Evolutionary conservation across 2,797 vertebrate genomes (phyloP).

Genomic region (Micropoecilia bifurca): DNA sequence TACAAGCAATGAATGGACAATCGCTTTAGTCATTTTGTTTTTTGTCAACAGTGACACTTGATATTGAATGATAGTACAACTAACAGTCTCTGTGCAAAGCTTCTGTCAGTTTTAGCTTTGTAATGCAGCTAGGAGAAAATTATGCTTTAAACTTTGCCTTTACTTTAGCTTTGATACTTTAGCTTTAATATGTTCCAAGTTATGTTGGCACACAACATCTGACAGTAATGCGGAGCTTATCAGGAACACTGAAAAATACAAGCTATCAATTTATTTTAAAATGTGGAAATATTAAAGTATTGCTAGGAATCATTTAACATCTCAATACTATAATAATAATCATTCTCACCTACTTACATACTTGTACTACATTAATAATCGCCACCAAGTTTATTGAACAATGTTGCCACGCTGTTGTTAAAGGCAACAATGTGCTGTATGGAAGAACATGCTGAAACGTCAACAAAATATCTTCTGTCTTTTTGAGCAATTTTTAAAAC

Average conservation of each 20-base stretch:
- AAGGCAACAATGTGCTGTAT: no score
- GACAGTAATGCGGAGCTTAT: neutral
- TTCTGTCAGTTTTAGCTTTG: neutral
- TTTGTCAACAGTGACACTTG: neutral
- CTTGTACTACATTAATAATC: neutral
- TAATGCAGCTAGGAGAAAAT: neutral
- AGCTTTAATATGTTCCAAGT: neutral
- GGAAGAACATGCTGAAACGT: neutral
- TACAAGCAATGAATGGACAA: slow-evolving; percentile 10
- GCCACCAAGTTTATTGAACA: neutral
- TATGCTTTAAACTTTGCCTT: neutral
- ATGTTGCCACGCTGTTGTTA: no score
- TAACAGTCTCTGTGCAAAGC: neutral
- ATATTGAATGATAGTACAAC: neutral
- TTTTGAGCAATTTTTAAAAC: no score
- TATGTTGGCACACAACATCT: neutral
- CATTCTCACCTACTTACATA: neutral
- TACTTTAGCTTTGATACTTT: neutral
- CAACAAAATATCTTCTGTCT: no score
- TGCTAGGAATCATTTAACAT: neutral
- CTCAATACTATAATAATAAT: neutral
- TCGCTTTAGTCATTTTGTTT: slow-evolving; percentile 14
- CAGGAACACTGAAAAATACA: neutral
- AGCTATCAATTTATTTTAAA: neutral
- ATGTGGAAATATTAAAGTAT: neutral